A percentile compares a stretch with the other conserved stretches of the same genome.
Conservation (phyloP, 2,888 invertebrate species). For the Callosobruchus maculatus region DNA sequence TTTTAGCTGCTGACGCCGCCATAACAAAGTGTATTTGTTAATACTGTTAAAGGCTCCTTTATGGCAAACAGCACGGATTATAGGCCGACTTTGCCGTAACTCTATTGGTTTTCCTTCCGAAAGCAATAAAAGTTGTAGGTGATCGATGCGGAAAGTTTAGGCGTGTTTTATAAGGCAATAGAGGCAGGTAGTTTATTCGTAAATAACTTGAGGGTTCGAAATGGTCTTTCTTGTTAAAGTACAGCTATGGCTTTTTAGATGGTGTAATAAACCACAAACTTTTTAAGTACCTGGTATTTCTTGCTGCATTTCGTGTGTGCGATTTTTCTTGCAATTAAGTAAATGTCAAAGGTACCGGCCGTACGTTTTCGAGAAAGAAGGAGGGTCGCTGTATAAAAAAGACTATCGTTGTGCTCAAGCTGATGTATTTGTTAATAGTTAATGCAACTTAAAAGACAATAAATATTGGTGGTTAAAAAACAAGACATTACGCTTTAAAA, state of each 20-base stretch:
- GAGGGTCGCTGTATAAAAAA: too few relatives aligned
- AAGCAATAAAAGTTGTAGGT: background rate
- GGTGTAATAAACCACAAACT: background rate
- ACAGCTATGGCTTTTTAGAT: background rate
- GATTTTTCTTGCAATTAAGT: background rate
- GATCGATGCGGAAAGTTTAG: background rate
- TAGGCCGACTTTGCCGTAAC: background rate
- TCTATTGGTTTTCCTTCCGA: background rate
- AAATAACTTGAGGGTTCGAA: background rate
- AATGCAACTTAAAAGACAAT: too few relatives aligned
- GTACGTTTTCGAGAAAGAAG: too few relatives aligned
- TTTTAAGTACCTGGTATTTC: background rate
- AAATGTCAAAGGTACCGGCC: too few relatives aligned
- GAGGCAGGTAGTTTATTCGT: background rate
- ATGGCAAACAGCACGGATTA: background rate
- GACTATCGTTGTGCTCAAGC: too few relatives aligned
- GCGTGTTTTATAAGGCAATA: background rate
- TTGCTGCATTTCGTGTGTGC: background rate
- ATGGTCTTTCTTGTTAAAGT: background rate
- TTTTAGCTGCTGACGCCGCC: too few relatives aligned
- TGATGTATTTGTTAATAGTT: too few relatives aligned
- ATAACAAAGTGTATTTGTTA: background rate
- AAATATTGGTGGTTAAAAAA: too few relatives aligned
- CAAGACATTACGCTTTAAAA: too few relatives aligned
- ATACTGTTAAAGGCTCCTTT: background rate